Evolutionary conservation across 2,797 vertebrate species (phyloP).

Genomic region (Aphelocoma californica): DNA sequence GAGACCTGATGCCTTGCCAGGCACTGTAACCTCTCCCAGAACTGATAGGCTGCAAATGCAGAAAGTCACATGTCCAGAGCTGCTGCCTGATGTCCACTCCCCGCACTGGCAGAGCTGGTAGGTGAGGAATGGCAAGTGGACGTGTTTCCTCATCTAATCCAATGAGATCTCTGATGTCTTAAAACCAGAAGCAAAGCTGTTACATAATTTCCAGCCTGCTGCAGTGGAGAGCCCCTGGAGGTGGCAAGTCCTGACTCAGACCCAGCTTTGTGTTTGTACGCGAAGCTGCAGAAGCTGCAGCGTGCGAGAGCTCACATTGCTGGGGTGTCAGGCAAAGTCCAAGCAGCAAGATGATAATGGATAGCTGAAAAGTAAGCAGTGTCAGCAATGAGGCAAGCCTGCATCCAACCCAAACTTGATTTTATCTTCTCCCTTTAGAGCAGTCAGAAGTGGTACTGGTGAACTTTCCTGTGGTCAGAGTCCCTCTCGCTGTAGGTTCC

Average conservation of each 20-base stretch:
- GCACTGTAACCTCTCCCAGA: background rate
- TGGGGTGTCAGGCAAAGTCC: background rate
- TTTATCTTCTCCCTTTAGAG: background rate
- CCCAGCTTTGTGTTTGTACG: background rate
- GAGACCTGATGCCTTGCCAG: background rate
- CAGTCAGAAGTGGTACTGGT: background rate
- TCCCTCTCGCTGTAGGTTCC: background rate
- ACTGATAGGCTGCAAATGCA: background rate
- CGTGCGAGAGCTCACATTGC: fast-evolving
- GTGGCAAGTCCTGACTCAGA: background rate
- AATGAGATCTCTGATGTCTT: background rate
- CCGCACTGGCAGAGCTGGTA: background rate
- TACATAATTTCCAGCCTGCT: background rate
- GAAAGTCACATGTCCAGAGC: background rate
- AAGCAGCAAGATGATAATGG: background rate
- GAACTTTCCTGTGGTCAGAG: background rate
- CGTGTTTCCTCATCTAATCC: background rate
- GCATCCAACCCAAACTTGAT: background rate
- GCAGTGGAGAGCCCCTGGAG: background rate
- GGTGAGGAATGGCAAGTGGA: background rate
- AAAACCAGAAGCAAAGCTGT: background rate
- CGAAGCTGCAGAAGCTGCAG: background rate
- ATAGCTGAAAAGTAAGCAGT: background rate
- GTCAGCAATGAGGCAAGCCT: background rate
- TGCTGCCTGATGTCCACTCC: background rate